Evolutionary conservation across 2,797 vertebrate species (phyloP), one percentile per base, ranked within the genome.

Genomic region (Steatocranus sp.): DNA sequence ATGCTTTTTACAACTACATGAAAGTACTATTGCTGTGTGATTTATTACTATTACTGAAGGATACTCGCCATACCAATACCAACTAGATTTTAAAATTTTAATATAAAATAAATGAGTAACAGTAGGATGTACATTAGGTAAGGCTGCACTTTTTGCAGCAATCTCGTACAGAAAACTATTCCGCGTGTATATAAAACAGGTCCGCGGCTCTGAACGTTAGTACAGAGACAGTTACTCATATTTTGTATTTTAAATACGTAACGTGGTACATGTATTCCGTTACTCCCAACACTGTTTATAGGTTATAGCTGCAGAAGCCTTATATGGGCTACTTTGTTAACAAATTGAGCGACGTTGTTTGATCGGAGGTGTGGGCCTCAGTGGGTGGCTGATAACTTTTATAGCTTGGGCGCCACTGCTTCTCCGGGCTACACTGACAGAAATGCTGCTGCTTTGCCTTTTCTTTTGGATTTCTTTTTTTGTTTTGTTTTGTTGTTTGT

Each of bases 151-250:
- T 54, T 54, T 15, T 54, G 12, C 51, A 54, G 51, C 2, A 1
- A 27, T 27, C 51, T 27, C 3, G 1, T 54, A 54, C 15, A 54
- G 7, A 54, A 54, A 54, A 54, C 51, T 27, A 27, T 54, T 54
- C 7, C 23, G 4, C 3, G 0, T 51, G 0, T 53, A 53, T 53
- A 25, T 53, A 53, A 53, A 53, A 53, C 50, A 53, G 20, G 50
- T 51, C 50, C 1, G 1, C 4, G 1, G 50, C 50, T 51, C 50
- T 1, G 2, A 51, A 4, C 0, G 0, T 7, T 51, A 50, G 48
- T 20, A 51, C 20, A 51, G 4, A 6, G 50, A 53, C 20, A 25
- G 20, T 53, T 1, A 53, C 11, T 53, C 50, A 25, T 25, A 25
- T 53, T 53, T 53, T 53, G 50, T 25, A 53, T 53, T 25, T 53